Evolutionary conservation across 2,888 invertebrate species (phyloP).

Genomic region (Cryptocephalus primarius): DNA sequence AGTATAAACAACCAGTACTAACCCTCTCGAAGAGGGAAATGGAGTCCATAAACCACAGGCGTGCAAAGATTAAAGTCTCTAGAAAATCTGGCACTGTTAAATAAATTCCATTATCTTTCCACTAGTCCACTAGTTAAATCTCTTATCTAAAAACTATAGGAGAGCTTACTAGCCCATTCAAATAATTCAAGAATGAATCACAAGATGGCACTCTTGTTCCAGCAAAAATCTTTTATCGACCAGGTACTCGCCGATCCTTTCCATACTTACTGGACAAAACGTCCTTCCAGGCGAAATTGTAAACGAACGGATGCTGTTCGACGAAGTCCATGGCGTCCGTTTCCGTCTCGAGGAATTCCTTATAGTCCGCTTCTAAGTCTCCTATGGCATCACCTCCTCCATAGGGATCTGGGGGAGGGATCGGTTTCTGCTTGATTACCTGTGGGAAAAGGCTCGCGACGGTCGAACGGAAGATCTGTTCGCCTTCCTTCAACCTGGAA

Average conservation of each 20-base stretch:
- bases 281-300: conserved; percentile 46
- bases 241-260: background rate
- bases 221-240: too few species aligned
- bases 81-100: too few species aligned
- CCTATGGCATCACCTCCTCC: conserved; percentile 8
- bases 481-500: conserved; percentile 40
- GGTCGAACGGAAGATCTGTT: conserved; percentile 54
- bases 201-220: too few species aligned
- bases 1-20: too few species aligned
- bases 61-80: too few species aligned
- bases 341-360: conserved; percentile 33
- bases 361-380: conserved; percentile 28
- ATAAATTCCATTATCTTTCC: too few species aligned
- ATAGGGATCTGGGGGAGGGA: conserved; percentile 34
- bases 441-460: conserved; percentile 52
- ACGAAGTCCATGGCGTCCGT: conserved; percentile 36
- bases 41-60: too few species aligned
- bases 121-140: too few species aligned
- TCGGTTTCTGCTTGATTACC: conserved; percentile 41
- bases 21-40: too few species aligned
- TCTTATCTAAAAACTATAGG: too few species aligned
- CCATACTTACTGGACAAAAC: conserved; percentile 33
- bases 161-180: too few species aligned
- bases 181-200: too few species aligned
- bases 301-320: conserved; percentile 38